Evolutionary conservation across 2,888 invertebrate species (phyloP).

Genomic region (Drosophila hamatofila): DNA sequence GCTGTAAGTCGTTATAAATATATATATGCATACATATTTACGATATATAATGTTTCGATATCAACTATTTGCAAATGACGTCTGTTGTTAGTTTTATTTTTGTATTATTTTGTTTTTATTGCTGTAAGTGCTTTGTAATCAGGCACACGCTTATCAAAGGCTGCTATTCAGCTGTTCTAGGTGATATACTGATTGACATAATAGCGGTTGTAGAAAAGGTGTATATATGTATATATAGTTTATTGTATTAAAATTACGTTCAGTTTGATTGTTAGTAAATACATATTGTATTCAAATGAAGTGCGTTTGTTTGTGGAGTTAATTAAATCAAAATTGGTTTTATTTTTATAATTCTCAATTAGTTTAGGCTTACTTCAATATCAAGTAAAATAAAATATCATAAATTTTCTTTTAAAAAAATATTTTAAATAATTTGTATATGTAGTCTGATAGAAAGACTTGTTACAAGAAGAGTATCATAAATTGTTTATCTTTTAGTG

Average conservation of each 20-base stretch:
- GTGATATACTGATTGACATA: neutral
- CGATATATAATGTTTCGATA: conserved; percentile 16
- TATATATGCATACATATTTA: neutral
- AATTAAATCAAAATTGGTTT: too few species aligned
- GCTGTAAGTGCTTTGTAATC: conserved; percentile 43
- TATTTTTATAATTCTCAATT: too few species aligned
- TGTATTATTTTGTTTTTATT: conserved; percentile 1
- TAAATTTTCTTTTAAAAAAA: neutral
- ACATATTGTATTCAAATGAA: neutral
- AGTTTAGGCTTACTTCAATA: neutral
- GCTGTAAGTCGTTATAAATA: conserved; percentile 16
- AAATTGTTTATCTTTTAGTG: neutral
- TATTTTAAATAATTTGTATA: neutral
- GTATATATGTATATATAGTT: neutral
- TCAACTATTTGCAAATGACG: conserved; percentile 33
- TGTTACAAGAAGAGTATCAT: neutral
- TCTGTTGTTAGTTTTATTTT: conserved; percentile 5
- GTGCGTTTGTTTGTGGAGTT: neutral
- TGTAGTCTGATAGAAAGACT: too few species aligned
- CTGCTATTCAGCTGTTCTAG: neutral
- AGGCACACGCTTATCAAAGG: conserved; percentile 48
- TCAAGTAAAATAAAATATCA: neutral
- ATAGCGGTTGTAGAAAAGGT: neutral
- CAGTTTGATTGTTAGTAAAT: neutral
- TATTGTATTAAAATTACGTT: neutral